A percentile compares a stretch with the other conserved stretches of the same genome.
Evolutionary conservation across 2,797 vertebrate genomes (phyloP).

Genomic region (Tragopan temminckii): DNA sequence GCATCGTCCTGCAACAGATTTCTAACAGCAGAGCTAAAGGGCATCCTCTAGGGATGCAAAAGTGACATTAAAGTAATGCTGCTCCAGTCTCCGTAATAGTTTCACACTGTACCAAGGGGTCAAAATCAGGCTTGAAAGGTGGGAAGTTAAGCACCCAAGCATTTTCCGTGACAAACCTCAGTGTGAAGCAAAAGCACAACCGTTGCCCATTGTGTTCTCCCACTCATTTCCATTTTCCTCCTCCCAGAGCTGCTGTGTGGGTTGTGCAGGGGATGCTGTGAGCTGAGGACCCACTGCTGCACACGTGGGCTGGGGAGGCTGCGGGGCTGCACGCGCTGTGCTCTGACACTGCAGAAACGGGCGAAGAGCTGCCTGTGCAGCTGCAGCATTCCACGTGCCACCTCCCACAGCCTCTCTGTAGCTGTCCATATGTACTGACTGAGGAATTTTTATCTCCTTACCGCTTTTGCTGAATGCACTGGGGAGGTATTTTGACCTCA

Average conservation of each 20-base stretch:
- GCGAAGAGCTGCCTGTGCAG: not conserved
- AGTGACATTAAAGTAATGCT: not conserved
- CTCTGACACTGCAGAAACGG: not conserved
- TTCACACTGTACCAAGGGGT: not conserved
- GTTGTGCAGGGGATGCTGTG: not conserved
- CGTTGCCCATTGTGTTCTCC: not conserved
- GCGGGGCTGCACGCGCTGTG: not conserved
- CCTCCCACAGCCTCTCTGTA: not conserved
- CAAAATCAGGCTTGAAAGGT: not conserved
- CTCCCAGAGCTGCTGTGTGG: fast-evolving
- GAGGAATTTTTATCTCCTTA: not conserved
- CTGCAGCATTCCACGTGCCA: not conserved
- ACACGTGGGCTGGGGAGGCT: not conserved
- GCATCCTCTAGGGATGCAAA: not conserved
- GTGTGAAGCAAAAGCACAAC: not conserved
- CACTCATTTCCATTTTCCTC: not conserved
- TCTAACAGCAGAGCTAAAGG: not conserved
- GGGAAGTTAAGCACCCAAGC: not conserved
- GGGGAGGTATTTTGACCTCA: not conserved
- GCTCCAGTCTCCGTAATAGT: not conserved
- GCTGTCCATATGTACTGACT: not conserved
- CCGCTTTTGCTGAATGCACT: not conserved
- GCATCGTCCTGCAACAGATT: not conserved
- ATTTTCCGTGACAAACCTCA: not conserved
- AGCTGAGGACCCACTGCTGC: not conserved